Evolutionary conservation across 2,113 vertebrate species (phyloP), one percentile per base, ranked within the genome.

Genomic region (Pelmatolapia mariae): DNA sequence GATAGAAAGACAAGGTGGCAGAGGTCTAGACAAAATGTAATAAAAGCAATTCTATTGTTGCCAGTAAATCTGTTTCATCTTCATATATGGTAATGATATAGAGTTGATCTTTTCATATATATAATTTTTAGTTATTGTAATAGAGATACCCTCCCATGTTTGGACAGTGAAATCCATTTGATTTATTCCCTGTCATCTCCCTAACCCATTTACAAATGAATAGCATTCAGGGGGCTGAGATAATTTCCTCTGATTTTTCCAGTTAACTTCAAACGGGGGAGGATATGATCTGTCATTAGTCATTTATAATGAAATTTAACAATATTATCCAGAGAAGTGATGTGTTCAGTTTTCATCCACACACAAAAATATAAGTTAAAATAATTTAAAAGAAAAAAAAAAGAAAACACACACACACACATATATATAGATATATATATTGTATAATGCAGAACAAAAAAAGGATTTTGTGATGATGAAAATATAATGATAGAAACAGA

Each of bases 131-230:
- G 16, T 81, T 54, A 19, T 82, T 31, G 7, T n/a, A 47, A 71
- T 11, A 90, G 15, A 61, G 22, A 83, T 53, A 24, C 6, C 43
- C 63, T 86, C 40, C 86, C 43, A 36, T 90, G 38, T 85, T 57
- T 13, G 19, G 78, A 52, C 56, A 86, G 36, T 68, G 33, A 50
- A 76, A 43, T 61, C 7, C 33, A 47, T 54, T 89, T 86, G 54
- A 92, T 91, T 71, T 53, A 54, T 78, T 54, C 86, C 76, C 83
- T 86, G 91, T 92, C 94, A 89, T 91, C 80, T 78, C 56, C 16
- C 10, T 93, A 95, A 94, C 90, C 38, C 43, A 81, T 89, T 95
- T 95, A 95, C 18, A 87, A 93, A 92, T 87, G 89, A 93, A 86
- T 83, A 93, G 79, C 89, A 94, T 57, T 94, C 73, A 73, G 52